phyloP scores from a whole-genome alignment of 2,888 invertebrate species.

The Alcis repandata region DNA sequence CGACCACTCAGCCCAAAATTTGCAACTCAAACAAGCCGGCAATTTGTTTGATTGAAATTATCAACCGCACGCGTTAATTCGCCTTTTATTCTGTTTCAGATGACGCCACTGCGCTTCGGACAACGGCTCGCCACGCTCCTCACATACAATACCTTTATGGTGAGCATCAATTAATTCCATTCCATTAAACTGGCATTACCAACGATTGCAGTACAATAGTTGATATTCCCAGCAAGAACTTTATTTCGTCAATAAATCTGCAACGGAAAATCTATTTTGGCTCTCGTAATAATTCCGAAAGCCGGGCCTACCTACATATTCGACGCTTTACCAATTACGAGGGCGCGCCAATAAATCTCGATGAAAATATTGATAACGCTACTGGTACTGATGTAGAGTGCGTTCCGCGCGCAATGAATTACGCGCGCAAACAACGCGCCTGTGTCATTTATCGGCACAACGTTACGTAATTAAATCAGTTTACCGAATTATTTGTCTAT shows the following conservation, averaged over 20 bases:
- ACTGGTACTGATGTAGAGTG: slow-evolving; percentile 60
- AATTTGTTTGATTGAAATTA: slow-evolving; percentile 64
- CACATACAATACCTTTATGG: slow-evolving; percentile 73
- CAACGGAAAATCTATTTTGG: slow-evolving; percentile 48
- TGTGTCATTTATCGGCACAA: slow-evolving; percentile 60
- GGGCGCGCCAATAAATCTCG: slow-evolving; percentile 68
- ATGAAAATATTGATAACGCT: slow-evolving; percentile 75
- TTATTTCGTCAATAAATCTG: slow-evolving; percentile 42
- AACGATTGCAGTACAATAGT: slow-evolving; percentile 18
- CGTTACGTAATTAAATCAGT: slow-evolving; percentile 66
- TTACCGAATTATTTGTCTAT: slow-evolving; percentile 67
- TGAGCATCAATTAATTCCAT: slow-evolving; percentile 48
- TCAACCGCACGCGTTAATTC: slow-evolving; percentile 55
- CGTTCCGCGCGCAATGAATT: slow-evolving; percentile 58
- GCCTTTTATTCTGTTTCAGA: slow-evolving; percentile 64
- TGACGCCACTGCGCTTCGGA: slow-evolving; percentile 67
- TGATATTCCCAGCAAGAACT: slow-evolving; percentile 24
- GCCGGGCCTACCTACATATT: slow-evolving; percentile 48
- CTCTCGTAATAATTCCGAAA: slow-evolving; percentile 50
- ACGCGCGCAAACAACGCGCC: slow-evolving; percentile 61
- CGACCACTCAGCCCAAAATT: slow-evolving; percentile 52
- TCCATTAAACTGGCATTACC: slow-evolving; percentile 26
- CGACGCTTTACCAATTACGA: slow-evolving; percentile 66
- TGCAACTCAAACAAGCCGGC: slow-evolving; percentile 63
- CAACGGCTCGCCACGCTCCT: slow-evolving; percentile 64